Evolutionary conservation across 2,113 vertebrate species (phyloP).

Genomic region (Equus przewalskii): DNA sequence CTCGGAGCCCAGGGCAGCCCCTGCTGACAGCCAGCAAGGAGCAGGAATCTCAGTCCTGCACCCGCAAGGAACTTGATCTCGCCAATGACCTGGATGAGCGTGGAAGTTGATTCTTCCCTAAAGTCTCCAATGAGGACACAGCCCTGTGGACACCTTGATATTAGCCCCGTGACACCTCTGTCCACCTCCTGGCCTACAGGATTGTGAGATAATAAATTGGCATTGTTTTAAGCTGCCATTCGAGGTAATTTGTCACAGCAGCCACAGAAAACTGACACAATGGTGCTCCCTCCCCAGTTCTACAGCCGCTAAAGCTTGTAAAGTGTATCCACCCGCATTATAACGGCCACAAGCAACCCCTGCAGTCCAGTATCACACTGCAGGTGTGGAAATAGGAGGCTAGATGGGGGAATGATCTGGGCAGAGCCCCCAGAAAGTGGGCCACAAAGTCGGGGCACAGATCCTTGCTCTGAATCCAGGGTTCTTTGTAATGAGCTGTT

Average conservation of each 20-base stretch:
- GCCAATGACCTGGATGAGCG: background rate
- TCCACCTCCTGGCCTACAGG: background rate
- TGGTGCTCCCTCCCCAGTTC: background rate
- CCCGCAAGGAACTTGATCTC: background rate
- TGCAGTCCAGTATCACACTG: background rate
- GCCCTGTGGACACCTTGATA: too few species aligned
- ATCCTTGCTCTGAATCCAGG: background rate
- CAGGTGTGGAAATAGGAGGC: background rate
- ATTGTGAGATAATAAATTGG: too few species aligned
- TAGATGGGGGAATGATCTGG: background rate
- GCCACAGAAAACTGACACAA: background rate
- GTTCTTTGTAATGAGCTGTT: background rate
- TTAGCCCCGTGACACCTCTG: background rate
- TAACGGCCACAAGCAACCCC: background rate
- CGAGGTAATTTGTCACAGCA: background rate
- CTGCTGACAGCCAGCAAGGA: background rate
- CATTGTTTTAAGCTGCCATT: background rate
- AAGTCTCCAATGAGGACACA: background rate
- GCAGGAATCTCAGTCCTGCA: background rate
- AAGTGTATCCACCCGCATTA: accelerated
- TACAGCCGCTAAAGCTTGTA: background rate
- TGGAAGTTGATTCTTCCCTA: background rate
- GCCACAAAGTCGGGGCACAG: background rate
- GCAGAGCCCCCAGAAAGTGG: background rate
- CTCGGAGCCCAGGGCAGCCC: background rate